Conservation (phyloP, 2,113 vertebrate species). For the Dermatemys mawii region DNA sequence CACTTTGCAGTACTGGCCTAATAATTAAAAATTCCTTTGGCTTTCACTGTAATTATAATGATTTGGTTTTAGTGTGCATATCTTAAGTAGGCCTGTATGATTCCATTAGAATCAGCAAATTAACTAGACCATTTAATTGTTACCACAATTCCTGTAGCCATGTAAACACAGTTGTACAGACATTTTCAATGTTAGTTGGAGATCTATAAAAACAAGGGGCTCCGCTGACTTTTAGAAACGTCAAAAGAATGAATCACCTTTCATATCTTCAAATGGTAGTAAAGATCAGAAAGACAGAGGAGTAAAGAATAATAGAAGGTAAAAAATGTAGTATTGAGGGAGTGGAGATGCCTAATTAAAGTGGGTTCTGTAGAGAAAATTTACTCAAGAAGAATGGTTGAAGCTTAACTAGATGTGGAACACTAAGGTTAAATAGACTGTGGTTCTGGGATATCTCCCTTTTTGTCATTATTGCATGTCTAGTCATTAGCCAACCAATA, state of each 20-base stretch:
- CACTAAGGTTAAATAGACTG: not conserved
- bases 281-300: not conserved
- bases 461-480: not conserved
- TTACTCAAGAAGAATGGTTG: not conserved
- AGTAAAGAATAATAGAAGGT: not conserved
- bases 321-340: not conserved
- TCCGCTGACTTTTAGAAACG: constrained; percentile 9
- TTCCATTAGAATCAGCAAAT: constrained; percentile 51
- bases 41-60: constrained; percentile 14
- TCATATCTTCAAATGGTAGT: not conserved
- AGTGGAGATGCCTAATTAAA: not conserved
- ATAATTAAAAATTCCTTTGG: constrained; percentile 41
- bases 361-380: not conserved
- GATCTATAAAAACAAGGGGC: constrained; percentile 2
- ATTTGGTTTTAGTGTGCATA: not conserved
- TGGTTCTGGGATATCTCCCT: not conserved
- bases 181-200: constrained; percentile 10
- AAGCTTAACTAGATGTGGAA: not conserved
- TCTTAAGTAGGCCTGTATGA: not conserved
- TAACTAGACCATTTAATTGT: constrained; percentile 35
- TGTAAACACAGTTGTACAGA: constrained; percentile 7
- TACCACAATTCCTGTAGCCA: not conserved
- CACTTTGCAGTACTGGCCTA: constrained; percentile 6
- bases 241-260: constrained; percentile 34
- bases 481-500: not conserved